phyloP scores from a whole-genome alignment of 2,797 vertebrate species.

The Orestias chungarensis region DNA sequence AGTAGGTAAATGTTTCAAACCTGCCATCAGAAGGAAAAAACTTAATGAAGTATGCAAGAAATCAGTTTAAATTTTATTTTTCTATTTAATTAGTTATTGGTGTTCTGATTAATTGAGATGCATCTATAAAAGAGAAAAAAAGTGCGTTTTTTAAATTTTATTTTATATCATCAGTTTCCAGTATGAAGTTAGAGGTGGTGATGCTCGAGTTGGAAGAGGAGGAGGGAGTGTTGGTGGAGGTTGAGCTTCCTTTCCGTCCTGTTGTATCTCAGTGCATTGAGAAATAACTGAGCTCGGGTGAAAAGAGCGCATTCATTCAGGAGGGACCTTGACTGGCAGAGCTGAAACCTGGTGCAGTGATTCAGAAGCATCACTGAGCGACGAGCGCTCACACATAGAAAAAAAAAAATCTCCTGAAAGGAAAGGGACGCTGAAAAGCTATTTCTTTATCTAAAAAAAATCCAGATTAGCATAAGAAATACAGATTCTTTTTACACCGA shows the following conservation, averaged over 20 bases:
- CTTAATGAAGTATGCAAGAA: too few species aligned
- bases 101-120: background rate
- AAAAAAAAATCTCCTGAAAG: background rate
- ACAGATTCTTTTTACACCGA: background rate
- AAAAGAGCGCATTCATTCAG: slow-evolving; percentile 61
- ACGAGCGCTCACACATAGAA: too few species aligned
- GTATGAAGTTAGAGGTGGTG: slow-evolving; percentile 14
- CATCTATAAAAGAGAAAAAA: background rate
- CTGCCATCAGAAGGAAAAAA: too few species aligned
- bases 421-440: background rate
- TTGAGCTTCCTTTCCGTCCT: slow-evolving; percentile 59
- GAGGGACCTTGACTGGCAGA: slow-evolving; percentile 45
- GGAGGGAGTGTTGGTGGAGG: slow-evolving; percentile 43
- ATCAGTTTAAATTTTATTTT: too few species aligned
- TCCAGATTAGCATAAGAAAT: background rate
- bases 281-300: slow-evolving; percentile 54
- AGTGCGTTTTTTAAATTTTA: background rate
- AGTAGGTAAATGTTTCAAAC: too few species aligned
- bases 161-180: slow-evolving; percentile 26
- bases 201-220: slow-evolving; percentile 1
- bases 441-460: slow-evolving; percentile 14
- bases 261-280: slow-evolving; percentile 48
- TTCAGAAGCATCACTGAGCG: slow-evolving; percentile 37
- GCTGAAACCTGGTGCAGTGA: slow-evolving; percentile 45
- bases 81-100: background rate